Base-by-base conservation (phyloP, 2,888 invertebrate species). In the Acrocyrtus sp. region DNA sequence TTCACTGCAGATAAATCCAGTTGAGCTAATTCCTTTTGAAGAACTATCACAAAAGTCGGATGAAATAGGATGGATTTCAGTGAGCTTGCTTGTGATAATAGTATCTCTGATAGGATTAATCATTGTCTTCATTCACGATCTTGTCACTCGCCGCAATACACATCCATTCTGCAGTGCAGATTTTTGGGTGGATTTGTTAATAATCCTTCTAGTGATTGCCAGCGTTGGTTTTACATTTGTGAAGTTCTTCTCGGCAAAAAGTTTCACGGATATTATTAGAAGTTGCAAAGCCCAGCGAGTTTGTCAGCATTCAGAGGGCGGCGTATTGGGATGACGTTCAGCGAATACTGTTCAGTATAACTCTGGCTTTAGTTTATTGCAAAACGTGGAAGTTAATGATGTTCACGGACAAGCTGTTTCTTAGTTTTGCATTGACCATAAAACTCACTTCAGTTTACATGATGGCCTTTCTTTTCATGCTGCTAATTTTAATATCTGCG, bases 361-460 rank as follows among this genome's bases (percentile, higher is more conserved):
- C 73, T 0, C 74, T 67, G 19, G 62, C 66, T 4, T 19, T 76
- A 6, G 75, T 76, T 10, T 73, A 75, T 17, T 39, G 76, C 4
- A 72, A 74, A 29, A 39, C 75, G 0, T 78, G 75, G 73, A 66
- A 68, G 17, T 29, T 78, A 26, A 17, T 78, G 12, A 69, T 76
- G 39, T 65, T 63, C 29, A 57, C 70, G 2, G 69, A 73, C 48
- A 56, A 70, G 1, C 54, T 75, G 8, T 76, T 76, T 34, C 57
- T 72, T 0, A 69, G 75, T 5, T 58, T 73, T 41, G 65, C 75
- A 0, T 24, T 78, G 19, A 76, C 78, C 0, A 41, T 78, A n/a
- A 50, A 66, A 47, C 50, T 78, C 1, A 67, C 76, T 0, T n/a
- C 62, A 0, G 43, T 41, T 0, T 66, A 67, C 21, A 10, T 78